A percentile compares a stretch with the other conserved stretches of the same genome.
Evolutionary conservation across 2,888 invertebrate genomes (phyloP).

Genomic region (Cosmia trapezina): DNA sequence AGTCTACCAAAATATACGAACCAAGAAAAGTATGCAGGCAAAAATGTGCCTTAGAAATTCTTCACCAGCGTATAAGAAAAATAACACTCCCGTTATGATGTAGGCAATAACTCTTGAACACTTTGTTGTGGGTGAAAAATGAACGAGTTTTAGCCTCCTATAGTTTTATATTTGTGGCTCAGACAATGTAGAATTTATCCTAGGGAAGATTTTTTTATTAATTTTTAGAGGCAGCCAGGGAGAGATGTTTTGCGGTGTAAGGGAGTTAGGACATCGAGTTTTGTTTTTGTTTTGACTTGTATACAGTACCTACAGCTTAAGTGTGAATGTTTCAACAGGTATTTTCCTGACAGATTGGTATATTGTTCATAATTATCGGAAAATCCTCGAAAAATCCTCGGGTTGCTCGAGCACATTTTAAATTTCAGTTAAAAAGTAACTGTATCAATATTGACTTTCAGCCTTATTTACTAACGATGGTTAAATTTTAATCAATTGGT

Average conservation of each 20-base stretch:
- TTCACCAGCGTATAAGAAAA: constrained; percentile 61
- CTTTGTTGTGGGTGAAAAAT: constrained; percentile 72
- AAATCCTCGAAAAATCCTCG: too few species aligned
- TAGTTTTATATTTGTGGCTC: constrained; percentile 58
- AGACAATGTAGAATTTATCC: constrained; percentile 24
- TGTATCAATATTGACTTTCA: too few species aligned
- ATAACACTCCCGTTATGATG: constrained; percentile 68
- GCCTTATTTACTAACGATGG: too few species aligned
- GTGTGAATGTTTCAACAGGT: constrained; percentile 13
- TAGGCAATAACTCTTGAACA: constrained; percentile 70
- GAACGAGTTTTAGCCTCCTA: constrained; percentile 62
- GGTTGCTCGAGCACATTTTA: too few species aligned
- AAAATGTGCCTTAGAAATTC: constrained; percentile 31
- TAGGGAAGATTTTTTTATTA: constrained; percentile 31
- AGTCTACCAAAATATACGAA: constrained; percentile 23
- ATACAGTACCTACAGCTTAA: neutral
- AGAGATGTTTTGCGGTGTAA: constrained; percentile 24
- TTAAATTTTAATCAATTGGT: too few species aligned
- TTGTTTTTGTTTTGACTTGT: constrained; percentile 9
- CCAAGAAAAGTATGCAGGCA: constrained; percentile 22
- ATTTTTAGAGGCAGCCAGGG: constrained; percentile 29
- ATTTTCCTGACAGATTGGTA: neutral
- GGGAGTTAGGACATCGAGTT: neutral
- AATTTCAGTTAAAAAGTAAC: too few species aligned
- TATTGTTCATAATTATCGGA: neutral